phyloP scores from a whole-genome alignment of 2,888 invertebrate genomes.

The Drosophila subquinaria region DNA sequence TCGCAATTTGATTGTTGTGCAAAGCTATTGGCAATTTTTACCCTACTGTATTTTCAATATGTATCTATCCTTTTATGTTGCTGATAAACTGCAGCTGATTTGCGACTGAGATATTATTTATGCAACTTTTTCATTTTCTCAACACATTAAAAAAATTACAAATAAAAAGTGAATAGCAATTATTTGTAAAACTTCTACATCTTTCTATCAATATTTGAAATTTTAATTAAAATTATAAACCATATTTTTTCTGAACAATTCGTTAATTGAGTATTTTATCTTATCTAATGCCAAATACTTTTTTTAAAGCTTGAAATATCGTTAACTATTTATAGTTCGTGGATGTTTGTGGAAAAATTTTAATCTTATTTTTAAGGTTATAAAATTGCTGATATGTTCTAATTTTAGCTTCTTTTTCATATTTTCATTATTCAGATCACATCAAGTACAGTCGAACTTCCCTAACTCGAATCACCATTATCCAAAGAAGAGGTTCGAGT shows the following conservation, averaged over 20 bases:
- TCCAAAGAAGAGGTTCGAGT: too few relatives aligned
- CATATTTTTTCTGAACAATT: neutral
- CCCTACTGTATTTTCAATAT: neutral
- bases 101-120: too few relatives aligned
- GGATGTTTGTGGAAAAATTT: neutral
- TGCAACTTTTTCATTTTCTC: too few relatives aligned
- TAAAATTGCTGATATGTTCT: too few relatives aligned
- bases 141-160: too few relatives aligned
- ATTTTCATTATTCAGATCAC: too few relatives aligned
- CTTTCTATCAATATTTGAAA: neutral
- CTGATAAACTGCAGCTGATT: too few relatives aligned
- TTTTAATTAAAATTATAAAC: neutral
- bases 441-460: too few relatives aligned
- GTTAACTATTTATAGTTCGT: neutral
- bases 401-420: neutral
- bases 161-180: neutral
- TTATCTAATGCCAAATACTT: conserved; percentile 1
- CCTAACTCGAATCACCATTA: too few relatives aligned
- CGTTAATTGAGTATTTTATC: neutral
- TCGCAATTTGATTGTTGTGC: neutral
- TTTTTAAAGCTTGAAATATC: neutral
- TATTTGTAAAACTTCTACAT: neutral
- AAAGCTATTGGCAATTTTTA: neutral
- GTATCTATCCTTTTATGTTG: too few relatives aligned
- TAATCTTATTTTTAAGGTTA: neutral